Base-by-base conservation (phyloP, 2,888 invertebrate genomes). In the Rhodophaea formosa region DNA sequence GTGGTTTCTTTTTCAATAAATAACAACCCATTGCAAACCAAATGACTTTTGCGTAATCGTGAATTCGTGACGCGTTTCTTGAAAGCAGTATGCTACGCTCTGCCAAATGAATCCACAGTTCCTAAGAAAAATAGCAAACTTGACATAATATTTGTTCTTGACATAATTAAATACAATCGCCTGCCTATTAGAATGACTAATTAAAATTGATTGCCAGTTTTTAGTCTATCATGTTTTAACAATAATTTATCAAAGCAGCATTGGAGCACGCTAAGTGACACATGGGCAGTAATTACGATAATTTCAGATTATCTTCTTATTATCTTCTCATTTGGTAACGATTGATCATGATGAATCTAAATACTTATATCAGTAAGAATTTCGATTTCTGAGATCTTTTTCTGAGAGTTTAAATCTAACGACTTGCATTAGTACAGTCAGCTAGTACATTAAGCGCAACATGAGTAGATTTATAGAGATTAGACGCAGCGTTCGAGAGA, bases 81-180 rank as follows among this genome's bases (percentile, higher is more conserved):
- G n/a, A n/a, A n/a, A n/a, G 30, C 30, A 30, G 6, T 30, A 6
- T 3, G 6, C 30, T 7, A 35, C 35, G 35, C 8, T 51, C 14
- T 17, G 17, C 17, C 35, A n/a, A 39, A 51, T 51, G 17, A 10
- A 51, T 51, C 35, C 16, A 35, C 15, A 15, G 12, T 12, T 49
- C 30, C 7, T 35, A 17, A 35, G 16, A 35, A 51, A 35, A 15
- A 35, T 51, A 7, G 49, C 15, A 30, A 32, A 49, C 32, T 49
- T 32, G 32, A 49, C 14, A 47, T 51, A n/a, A n/a, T n/a, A 16
- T 51, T 51, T 51, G 49, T 51, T 51, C 49, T 51, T 51, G 49
- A 51, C 51, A 51, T 16, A 51, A 51, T 51, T 46, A n/a, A 46
- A 46, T 1, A 46, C 46, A 46, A 46, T 46, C 17, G 46, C 46